These are phyloP conservation scores for Podotricha telesiphe DNA, from an alignment of 2,888 invertebrate genomes.

Conservation along the genomic window DNA sequence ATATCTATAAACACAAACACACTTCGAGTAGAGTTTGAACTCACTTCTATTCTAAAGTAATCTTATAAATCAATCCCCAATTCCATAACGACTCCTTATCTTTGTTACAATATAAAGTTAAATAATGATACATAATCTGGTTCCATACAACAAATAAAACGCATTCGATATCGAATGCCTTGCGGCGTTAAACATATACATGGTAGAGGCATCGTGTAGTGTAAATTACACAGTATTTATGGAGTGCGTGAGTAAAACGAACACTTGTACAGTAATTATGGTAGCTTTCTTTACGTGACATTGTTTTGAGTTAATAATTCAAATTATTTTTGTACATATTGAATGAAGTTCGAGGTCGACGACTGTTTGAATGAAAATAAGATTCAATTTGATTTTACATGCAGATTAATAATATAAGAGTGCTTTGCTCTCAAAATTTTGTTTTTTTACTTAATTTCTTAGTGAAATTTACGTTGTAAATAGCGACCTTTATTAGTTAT, in stretches of 20 bases:
- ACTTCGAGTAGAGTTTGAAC: too few species aligned
- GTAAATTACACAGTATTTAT: conserved; percentile 28
- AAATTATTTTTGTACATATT: conserved; percentile 11
- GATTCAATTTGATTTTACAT: neutral
- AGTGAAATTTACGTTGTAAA: too few species aligned
- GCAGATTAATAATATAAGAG: neutral
- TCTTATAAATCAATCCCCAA: neutral
- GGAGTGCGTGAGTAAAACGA: conserved; percentile 26
- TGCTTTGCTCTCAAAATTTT: neutral
- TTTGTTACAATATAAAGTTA: neutral
- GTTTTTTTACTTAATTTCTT: too few species aligned
- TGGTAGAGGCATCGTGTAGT: conserved; percentile 17
- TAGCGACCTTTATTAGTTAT: too few species aligned
- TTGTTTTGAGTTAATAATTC: conserved; percentile 24
- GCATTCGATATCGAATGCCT: conserved; percentile 24
- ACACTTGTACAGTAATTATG: conserved; percentile 23
- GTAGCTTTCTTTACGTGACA: conserved; percentile 19
- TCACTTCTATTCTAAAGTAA: neutral
- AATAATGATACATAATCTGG: neutral
- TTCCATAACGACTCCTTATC: neutral
- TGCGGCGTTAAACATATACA: conserved; percentile 1
- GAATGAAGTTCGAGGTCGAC: conserved; percentile 15
- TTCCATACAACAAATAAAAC: conserved; percentile 7
- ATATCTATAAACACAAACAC: too few species aligned
- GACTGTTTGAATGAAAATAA: neutral